Evolutionary conservation across 1,140 invertebrate genomes (phyloP), one percentile per base, ranked within the genome.

Genomic region (Mizuhopecten yessoensis): DNA sequence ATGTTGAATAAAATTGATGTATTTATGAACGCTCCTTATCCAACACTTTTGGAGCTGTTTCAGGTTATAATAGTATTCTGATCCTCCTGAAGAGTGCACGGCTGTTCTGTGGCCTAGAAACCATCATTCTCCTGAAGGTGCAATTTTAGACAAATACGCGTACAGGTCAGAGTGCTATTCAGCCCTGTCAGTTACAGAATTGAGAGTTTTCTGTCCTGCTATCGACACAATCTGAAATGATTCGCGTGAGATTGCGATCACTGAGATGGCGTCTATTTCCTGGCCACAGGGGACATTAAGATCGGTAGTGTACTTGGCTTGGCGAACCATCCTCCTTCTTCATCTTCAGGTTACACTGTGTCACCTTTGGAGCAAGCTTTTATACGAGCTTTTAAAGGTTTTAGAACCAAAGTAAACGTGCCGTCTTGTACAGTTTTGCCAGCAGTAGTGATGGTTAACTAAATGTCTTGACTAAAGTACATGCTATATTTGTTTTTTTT

Each of bases 281-380:
- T 75, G 23, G 1, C 57, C 57, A 75, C 57, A n/a, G 57, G 57
- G 57, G 57, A 75, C 57, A 29, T 75, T 75, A 75, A 75, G 57
- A 75, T 75, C n/a, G 57, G 9, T 17, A 17, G 57, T n/a, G 29
- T 75, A 29, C 57, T 75, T 11, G n/a, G 29, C 23, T 29, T 29
- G 29, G 57, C 23, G 11, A 29, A 29, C 29, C 57, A 75, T 75
- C n/a, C 9, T 75, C 29, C 23, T 75, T 75, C 57, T 75, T n/a
- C 3, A 75, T 29, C 57, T 75, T 75, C n/a, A 29, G 57, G 1
- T 75, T n/a, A 17, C 5, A n/a, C 23, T 1, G 5, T 9, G 57
- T 75, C 57, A n/a, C 23, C 23, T 75, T 29, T 75, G 11, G 5
- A 75, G 57, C 2, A 5, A 29, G 57, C n/a, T 17, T 75, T 75